phyloP scores from a whole-genome alignment of 64 coral and sea anemone species.

The Cladopsammia gracilis region DNA sequence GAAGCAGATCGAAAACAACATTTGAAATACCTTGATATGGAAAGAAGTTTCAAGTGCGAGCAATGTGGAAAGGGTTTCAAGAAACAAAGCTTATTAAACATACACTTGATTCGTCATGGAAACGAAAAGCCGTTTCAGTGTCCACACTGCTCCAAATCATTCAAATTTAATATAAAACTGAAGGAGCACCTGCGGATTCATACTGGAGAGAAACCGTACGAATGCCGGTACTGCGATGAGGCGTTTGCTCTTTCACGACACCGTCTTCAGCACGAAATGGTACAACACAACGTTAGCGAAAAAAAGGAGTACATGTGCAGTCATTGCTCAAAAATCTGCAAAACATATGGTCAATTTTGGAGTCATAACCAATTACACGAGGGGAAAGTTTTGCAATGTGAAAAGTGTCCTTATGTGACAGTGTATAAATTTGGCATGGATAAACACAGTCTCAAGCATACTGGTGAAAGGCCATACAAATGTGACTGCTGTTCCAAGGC shows the following conservation, averaged over 20 bases:
- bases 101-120: background rate
- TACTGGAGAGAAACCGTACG: constrained; percentile 22
- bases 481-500: background rate
- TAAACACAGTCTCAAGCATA: background rate
- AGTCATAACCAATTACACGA: background rate
- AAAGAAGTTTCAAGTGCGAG: constrained; percentile 31
- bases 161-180: background rate
- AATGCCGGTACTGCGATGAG: background rate
- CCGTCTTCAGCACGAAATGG: background rate
- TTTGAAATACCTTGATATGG: background rate
- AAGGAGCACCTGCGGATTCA: background rate
- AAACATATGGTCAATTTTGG: too few relatives aligned
- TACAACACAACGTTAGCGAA: background rate
- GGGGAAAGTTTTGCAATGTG: background rate
- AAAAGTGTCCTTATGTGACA: background rate
- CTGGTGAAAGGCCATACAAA: background rate
- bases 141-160: constrained; percentile 8
- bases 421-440: background rate
- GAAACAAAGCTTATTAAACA: background rate
- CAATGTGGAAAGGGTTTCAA: constrained; percentile 29
- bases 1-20: background rate
- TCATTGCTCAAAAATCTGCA: constrained; percentile 2
- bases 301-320: background rate
- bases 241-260: background rate
- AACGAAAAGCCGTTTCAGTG: constrained; percentile 22